These are phyloP conservation scores for Gymnocephalus cernua DNA, from an alignment of 2,113 vertebrate species.

Conservation along the genomic window DNA sequence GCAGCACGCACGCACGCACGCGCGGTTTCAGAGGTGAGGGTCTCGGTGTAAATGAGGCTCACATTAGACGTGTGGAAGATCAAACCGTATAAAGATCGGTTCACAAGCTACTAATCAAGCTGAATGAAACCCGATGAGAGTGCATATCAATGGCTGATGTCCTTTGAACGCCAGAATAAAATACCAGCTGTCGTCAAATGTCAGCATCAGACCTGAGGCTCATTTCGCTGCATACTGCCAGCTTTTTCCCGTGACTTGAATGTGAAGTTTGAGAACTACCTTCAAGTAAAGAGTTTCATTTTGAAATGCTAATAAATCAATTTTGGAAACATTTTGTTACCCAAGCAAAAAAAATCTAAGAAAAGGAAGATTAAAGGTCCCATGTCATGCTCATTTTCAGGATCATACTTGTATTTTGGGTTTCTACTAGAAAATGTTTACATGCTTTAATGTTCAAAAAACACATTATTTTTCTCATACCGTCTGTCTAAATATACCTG, in stretches of 20 bases:
- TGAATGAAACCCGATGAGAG: conserved; percentile 9
- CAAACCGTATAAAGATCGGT: conserved; percentile 39
- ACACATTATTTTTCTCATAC: no score
- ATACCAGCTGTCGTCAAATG: conserved; percentile 11
- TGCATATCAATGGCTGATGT: conserved; percentile 21
- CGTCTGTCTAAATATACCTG: no score
- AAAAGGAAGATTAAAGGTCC: no score
- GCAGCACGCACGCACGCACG: no score
- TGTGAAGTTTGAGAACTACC: conserved; percentile 2
- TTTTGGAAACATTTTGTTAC: not conserved
- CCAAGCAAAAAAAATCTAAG: no score
- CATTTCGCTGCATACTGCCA: not conserved
- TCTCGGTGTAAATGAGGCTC: conserved; percentile 31
- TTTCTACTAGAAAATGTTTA: no score
- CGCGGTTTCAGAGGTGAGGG: conserved; percentile 30
- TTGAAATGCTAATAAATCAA: not conserved
- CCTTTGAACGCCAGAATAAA: conserved; percentile 35
- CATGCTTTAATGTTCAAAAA: no score
- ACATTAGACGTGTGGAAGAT: conserved; percentile 31
- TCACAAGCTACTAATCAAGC: conserved; percentile 30
- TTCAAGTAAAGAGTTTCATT: not conserved
- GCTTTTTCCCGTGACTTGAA: not conserved
- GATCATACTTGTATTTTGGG: no score
- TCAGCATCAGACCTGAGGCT: conserved; percentile 13
- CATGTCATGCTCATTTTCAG: no score